These are phyloP conservation scores for Bufotes viridis DNA, from an alignment of 2,797 vertebrate species.

Conservation along the genomic window DNA sequence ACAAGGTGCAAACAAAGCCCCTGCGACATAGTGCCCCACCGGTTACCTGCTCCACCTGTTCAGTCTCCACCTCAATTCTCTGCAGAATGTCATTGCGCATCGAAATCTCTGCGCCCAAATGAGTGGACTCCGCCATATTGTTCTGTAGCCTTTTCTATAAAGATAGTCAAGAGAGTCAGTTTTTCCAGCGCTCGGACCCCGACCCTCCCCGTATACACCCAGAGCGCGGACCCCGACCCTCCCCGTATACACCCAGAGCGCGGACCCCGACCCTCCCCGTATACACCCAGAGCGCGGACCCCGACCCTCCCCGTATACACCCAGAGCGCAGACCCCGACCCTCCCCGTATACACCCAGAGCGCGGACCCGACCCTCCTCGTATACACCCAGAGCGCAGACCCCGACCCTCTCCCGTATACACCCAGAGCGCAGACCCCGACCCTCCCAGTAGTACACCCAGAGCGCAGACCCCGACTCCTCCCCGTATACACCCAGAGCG, in stretches of 20 bases:
- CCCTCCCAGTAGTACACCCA: background rate
- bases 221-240: no score
- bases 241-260: no score
- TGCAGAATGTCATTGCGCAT: constrained; percentile 71
- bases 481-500: background rate
- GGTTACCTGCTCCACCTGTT: constrained; percentile 75
- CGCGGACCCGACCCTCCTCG: no score
- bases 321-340: background rate
- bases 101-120: constrained; percentile 71
- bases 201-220: background rate
- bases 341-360: no score
- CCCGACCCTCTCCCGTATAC: background rate
- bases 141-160: constrained; percentile 74
- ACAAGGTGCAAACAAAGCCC: background rate
- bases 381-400: no score
- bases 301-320: no score
- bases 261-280: background rate
- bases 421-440: background rate
- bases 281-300: background rate
- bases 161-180: background rate
- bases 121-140: constrained; percentile 60
- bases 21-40: background rate
- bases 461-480: background rate
- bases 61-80: constrained; percentile 73
- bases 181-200: background rate